These are phyloP conservation scores for Tetrao urogallus DNA, from an alignment of 2,113 vertebrate genomes.

Conservation along the genomic window DNA sequence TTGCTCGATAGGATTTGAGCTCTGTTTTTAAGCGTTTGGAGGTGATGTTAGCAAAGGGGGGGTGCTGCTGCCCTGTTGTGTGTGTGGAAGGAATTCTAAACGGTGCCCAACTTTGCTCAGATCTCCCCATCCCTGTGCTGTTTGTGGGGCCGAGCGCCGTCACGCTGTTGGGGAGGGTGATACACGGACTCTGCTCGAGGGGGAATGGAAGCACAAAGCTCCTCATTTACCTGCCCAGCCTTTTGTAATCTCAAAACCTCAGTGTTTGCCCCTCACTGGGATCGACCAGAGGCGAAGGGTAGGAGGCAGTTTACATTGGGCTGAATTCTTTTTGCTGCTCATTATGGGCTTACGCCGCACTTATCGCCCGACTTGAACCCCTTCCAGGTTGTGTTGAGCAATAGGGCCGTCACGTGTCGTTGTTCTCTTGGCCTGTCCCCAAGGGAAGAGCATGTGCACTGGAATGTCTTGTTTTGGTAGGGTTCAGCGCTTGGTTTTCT, in stretches of 20 bases:
- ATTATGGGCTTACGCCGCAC: neutral
- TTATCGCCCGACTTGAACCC: conserved; percentile 43
- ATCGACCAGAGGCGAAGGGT: neutral
- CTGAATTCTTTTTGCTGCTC: neutral
- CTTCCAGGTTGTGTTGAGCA: conserved; percentile 60
- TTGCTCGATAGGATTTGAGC: neutral
- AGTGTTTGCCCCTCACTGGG: neutral
- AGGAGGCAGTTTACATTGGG: conserved; percentile 23
- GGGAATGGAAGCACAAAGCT: conserved; percentile 39
- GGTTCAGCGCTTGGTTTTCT: neutral
- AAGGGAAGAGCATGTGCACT: conserved; percentile 24
- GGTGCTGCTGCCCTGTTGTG: conserved; percentile 11
- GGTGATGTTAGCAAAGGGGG: neutral
- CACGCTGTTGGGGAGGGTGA: neutral
- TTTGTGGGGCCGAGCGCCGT: neutral
- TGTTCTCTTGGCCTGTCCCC: conserved; percentile 56
- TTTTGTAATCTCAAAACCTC: neutral
- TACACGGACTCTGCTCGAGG: neutral
- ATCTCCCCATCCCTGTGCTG: neutral
- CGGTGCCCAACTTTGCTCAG: neutral
- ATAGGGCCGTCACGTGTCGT: neutral
- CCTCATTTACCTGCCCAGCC: neutral
- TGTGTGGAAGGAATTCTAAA: conserved; percentile 26
- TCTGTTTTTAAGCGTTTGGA: neutral
- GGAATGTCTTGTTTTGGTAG: conserved; percentile 57